These are phyloP conservation scores for Chromoteleia sp. DNA, from an alignment of 2,888 invertebrate species.

Conservation along the genomic window DNA sequence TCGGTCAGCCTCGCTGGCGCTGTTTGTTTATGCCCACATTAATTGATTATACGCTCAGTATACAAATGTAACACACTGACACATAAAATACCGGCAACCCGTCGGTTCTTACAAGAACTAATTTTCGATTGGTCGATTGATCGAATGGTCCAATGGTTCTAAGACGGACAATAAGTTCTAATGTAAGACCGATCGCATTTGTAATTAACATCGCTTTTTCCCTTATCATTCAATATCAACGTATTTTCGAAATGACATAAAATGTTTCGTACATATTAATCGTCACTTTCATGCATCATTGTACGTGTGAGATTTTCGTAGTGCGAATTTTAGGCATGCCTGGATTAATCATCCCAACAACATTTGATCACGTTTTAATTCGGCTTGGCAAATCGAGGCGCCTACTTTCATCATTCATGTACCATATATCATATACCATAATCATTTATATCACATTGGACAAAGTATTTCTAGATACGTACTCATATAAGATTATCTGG, in stretches of 20 bases:
- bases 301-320: constrained; percentile 24
- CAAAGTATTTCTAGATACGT: too few relatives aligned
- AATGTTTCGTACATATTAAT: constrained; percentile 13
- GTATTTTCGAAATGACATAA: not conserved
- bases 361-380: not conserved
- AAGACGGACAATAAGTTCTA: too few relatives aligned
- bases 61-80: constrained; percentile 21
- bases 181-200: constrained; percentile 5
- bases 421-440: too few relatives aligned
- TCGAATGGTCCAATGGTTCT: too few relatives aligned
- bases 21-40: too few relatives aligned
- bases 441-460: too few relatives aligned
- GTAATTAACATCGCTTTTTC: not conserved
- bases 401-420: constrained; percentile 10
- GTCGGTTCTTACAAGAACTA: not conserved
- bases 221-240: not conserved
- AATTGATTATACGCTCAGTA: constrained; percentile 8
- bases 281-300: constrained; percentile 37
- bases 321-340: constrained; percentile 12
- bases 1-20: too few relatives aligned
- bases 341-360: constrained; percentile 6
- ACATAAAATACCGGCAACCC: not conserved
- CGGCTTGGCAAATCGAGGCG: constrained; percentile 17
- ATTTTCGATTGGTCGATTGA: too few relatives aligned
- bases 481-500: too few relatives aligned